Base-by-base conservation (phyloP, 2,888 invertebrate genomes). In the Ichneumon xanthorius region DNA sequence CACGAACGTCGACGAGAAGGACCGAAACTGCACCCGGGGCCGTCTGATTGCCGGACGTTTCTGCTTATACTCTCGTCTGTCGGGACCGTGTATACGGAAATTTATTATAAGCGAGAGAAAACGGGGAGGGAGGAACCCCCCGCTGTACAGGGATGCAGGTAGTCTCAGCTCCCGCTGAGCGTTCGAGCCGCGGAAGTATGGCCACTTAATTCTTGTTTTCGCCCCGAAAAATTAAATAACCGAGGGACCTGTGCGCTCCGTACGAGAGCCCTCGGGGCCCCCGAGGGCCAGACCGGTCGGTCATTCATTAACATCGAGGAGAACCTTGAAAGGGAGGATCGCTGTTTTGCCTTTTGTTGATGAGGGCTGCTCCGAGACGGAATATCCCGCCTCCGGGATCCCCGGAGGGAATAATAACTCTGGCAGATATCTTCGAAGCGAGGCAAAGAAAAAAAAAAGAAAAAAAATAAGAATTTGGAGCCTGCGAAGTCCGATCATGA, bases 121-220 rank as follows among this genome's bases (percentile, higher is more conserved):
- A 48, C 30, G 14, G 37, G 37, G 14, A 67, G 72, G 33, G 65
- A 50, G 55, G 14, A 45, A 45, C 45, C 45, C 40, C 67, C 70
- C 45, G 68, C 68, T 70, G 50, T 14, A 45, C 33, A 11, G 14
- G 37, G 45, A 63, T 45, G 19, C 84, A 80, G 84, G 84, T 84
- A 84, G n/a, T n/a, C 30, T 30, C 68, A 70, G 71, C 76, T 71
- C 72, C 58, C 77, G 37, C 53, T 67, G 37, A 53, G 50, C 58
- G 58, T 75, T 72, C n/a, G 37, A 55, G 61, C 70, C 72, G 26
- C 75, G 79, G 83, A 50, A 72, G 83, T 55, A 72, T 48, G 30
- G 68, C 70, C 78, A 65, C 84, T 73, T 85, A 78, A 87, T 85
- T 83, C 58, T 85, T 80, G 80, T 83, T 82, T 85, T 83, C 77